Conservation (phyloP, 2,113 vertebrate genomes). For the Puffinus mauretanicus region DNA sequence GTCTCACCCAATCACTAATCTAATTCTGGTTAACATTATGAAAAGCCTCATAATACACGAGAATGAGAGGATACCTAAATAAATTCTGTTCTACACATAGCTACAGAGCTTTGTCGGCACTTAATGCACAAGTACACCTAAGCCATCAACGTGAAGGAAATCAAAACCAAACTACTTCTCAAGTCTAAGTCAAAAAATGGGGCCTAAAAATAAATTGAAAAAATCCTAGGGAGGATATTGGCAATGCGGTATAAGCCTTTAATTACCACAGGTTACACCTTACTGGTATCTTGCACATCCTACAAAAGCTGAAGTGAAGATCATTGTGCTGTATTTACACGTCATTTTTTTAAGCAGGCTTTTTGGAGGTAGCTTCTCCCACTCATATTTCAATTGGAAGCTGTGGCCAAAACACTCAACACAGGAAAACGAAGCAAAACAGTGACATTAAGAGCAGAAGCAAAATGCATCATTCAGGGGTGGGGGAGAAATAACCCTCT, state of each 20-base stretch:
- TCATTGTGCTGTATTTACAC: neutral
- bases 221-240: neutral
- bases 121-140: neutral
- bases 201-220: neutral
- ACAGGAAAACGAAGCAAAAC: constrained; percentile 66
- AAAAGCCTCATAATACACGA: neutral
- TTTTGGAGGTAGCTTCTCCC: constrained; percentile 6
- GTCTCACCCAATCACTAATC: neutral
- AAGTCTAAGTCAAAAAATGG: neutral
- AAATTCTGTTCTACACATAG: neutral
- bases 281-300: neutral
- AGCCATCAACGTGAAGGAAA: neutral
- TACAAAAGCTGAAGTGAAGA: neutral
- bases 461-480: constrained; percentile 43
- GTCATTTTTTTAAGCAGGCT: neutral
- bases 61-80: neutral
- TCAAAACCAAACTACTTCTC: neutral
- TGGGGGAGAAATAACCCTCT: constrained; percentile 50
- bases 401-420: constrained; percentile 44
- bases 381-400: constrained; percentile 55
- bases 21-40: neutral
- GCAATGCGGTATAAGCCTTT: neutral
- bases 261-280: neutral
- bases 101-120: neutral
- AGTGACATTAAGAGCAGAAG: constrained; percentile 56